Evolutionary conservation across 2,888 invertebrate genomes (phyloP), one percentile per base, ranked within the genome.

Genomic region (Phalera bucephala): DNA sequence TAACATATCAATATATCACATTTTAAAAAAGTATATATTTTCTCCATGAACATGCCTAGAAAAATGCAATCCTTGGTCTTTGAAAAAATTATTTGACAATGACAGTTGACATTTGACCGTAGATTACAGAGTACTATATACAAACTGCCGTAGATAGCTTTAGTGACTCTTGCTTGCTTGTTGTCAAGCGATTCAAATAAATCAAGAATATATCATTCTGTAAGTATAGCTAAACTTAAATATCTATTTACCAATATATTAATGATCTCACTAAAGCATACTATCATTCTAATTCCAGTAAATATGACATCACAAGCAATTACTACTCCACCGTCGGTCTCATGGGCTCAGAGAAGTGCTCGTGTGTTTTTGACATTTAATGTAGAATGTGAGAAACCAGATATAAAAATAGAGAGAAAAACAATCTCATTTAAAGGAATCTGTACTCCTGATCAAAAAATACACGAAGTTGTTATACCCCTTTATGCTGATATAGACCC

Each of bases 301-400:
- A 65, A 40, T 43, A 76, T 75, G 78, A 59, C 64, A 53, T 61
- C 73, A 30, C 65, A 71, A 45, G 40, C 49, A 48, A 52, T 63
- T 36, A 51, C 60, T 45, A 70, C 64, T 29, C 73, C 77, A 34
- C 97, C 98, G 34, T 93, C 95, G 40, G 95, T 98, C 40, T 93
- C 95, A 74, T 99, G 99, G 99, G 98, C 98, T 34, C 98, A 99
- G 86, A 92, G 96, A 75, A 93, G 91, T 62, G 91, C 93, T 55
- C 86, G 94, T 59, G 86, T 99, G 46, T 95, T 93, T 82, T 86
- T 98, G 60, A 97, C 97, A 57, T 93, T 99, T 77, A 95, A 96
- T 79, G 91, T 98, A 68, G 96, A 97, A 91, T 95, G 95, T 81
- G 94, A 95, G 84, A 92, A 95, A 73, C 74, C 97, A 29, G 92